Evolutionary conservation across 2,113 vertebrate genomes (phyloP), one percentile per base, ranked within the genome.

Genomic region (Deroptyus accipitrinus): DNA sequence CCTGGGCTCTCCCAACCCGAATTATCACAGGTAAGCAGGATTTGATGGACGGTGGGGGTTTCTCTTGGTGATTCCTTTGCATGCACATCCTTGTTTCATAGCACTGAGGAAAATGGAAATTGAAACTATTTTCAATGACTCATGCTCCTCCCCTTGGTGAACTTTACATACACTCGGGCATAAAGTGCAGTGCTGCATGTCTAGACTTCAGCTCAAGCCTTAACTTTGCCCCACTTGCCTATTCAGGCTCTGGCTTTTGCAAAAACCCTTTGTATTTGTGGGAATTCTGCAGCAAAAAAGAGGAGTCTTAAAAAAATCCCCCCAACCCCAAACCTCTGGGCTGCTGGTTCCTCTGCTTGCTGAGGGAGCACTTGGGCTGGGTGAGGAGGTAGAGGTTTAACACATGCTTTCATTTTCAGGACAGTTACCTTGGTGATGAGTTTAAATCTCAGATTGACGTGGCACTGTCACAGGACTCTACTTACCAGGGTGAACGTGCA

Each of bases 401-500:
- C 83, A 17, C 27, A 1, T 24, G 4, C 79, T 48, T 81, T 85
- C 11, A 25, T 59, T 92, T 98, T 7, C 98, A 99, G 99, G 99
- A 99, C 98, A 99, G 99, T 96, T 99, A 99, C 98, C 98, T 99
- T 93, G 99, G 99, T 22, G 99, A 99, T 90, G 99, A 99, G 98
- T 99, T 99, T 98, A 99, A 99, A 97, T 99, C 99, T 85, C 99
- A 99, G 98, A 99, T 99, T 30, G 99, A 99, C 11, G 99, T 99
- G 98, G 99, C 99, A 16, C 98, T 99, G 98, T 99, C 99, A 22
- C 99, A 99, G 98, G 99, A 99, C 97, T 99, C 99, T 33, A 99
- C 99, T 20, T 99, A 99, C 98, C 99, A 99, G 98, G 99, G 99
- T 44, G 99, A 99, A 98, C 98, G 99, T 89, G 99, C 99, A 3